phyloP scores from a whole-genome alignment of 2,797 vertebrate genomes.

The Psittacula derbiana region DNA sequence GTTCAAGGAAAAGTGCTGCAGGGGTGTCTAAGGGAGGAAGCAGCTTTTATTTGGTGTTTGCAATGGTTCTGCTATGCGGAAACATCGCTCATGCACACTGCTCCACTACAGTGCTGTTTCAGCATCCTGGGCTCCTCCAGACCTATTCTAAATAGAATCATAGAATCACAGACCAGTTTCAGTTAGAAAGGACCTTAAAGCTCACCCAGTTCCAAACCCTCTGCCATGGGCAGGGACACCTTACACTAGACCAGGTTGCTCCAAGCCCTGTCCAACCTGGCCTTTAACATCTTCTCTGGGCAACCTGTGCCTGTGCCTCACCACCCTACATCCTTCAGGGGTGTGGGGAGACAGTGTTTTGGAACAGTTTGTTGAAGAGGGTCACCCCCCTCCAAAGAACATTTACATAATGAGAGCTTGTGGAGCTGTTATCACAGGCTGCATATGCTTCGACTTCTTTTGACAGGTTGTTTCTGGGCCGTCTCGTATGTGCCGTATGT shows the following conservation, averaged over 20 bases:
- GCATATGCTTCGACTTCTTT: background rate
- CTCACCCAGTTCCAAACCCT: background rate
- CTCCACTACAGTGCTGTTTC: background rate
- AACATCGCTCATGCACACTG: fast-evolving
- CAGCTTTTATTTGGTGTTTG: fast-evolving
- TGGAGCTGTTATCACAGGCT: background rate
- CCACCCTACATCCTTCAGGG: background rate
- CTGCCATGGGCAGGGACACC: background rate
- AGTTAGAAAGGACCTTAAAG: background rate
- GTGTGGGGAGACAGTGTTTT: background rate
- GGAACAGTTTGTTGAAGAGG: background rate
- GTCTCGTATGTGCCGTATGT: background rate
- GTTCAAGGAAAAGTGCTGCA: background rate
- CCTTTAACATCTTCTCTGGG: background rate
- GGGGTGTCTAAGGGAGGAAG: fast-evolving
- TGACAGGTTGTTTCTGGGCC: background rate
- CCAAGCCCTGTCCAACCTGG: background rate
- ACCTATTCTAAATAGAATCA: background rate
- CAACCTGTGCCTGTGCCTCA: background rate
- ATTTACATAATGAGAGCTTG: background rate
- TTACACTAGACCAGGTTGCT: background rate
- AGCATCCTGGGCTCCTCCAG: background rate
- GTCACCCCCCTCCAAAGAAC: background rate
- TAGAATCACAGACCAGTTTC: background rate
- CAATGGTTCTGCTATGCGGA: background rate